Percentiles rank a stretch among this genome's conserved stretches.
phyloP scores from a whole-genome alignment of 2,797 vertebrate genomes.

The Melanotaenia boesemani region DNA sequence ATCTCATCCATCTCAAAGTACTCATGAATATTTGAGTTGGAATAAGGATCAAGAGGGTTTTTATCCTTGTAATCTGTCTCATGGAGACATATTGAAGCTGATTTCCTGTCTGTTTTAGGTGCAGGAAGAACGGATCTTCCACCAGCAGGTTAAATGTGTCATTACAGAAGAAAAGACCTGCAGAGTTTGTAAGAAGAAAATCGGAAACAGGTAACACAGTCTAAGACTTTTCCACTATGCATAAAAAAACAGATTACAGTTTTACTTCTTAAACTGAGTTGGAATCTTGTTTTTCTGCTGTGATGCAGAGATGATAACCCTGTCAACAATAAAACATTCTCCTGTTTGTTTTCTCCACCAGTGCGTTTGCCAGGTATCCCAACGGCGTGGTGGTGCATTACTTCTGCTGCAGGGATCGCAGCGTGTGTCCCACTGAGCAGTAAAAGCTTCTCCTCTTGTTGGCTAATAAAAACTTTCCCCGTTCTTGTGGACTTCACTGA shows the following conservation, averaged over 20 bases:
- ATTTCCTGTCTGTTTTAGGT: conserved; percentile 80
- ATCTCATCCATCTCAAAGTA: neutral
- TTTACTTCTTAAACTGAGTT: too few relatives aligned
- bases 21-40: neutral
- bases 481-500: conserved; percentile 4
- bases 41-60: neutral
- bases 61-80: neutral
- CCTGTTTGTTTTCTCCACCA: conserved; percentile 62
- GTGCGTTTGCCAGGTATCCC: conserved; percentile 97
- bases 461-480: conserved; percentile 1
- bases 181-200: conserved; percentile 98
- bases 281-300: conserved; percentile 1
- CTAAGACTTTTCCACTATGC: neutral
- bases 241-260: neutral
- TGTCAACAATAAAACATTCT: neutral
- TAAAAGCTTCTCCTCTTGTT: conserved; percentile 10
- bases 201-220: conserved; percentile 93
- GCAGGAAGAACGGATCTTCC: conserved; percentile 96
- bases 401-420: conserved; percentile 98
- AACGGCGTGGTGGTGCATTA: conserved; percentile 98
- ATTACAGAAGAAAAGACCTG: conserved; percentile 99
- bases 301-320: neutral
- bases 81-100: neutral
- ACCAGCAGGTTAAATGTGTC: conserved; percentile 97
- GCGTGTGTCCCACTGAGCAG: conserved; percentile 82